Evolutionary conservation across 1,140 invertebrate genomes (phyloP).

Genomic region (Drosophila oshimai): DNA sequence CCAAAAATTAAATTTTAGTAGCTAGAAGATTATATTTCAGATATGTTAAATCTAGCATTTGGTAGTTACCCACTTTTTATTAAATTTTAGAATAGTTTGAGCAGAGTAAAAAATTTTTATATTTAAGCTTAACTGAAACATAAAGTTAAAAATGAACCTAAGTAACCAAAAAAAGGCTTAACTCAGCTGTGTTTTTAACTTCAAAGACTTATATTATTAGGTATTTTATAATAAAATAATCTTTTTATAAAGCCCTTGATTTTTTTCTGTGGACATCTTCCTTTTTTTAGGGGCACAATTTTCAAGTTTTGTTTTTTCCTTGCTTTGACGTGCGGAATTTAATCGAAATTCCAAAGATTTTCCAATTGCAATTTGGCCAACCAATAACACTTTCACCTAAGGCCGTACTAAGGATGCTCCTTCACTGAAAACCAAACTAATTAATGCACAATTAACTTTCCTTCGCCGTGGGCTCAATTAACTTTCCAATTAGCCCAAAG

Average conservation of each 20-base stretch:
- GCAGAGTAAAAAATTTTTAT: too few relatives aligned
- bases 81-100: too few relatives aligned
- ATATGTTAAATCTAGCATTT: too few relatives aligned
- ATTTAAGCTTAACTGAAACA: too few relatives aligned
- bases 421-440: conserved; percentile 5
- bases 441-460: conserved; percentile 28
- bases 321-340: conserved; percentile 46
- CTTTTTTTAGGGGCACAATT: conserved; percentile 1
- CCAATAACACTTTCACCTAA: background rate
- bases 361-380: conserved; percentile 48
- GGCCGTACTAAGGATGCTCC: background rate
- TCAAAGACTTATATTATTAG: too few relatives aligned
- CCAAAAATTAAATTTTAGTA: too few relatives aligned
- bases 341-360: conserved; percentile 57
- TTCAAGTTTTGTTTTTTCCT: conserved; percentile 12
- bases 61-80: too few relatives aligned
- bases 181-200: too few relatives aligned
- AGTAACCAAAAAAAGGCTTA: too few relatives aligned
- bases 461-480: conserved; percentile 21
- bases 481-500: conserved; percentile 33
- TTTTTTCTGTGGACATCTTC: background rate
- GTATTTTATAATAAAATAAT: background rate
- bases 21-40: too few relatives aligned
- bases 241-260: background rate
- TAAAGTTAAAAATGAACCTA: too few relatives aligned